Percentiles rank a stretch among this genome's conserved stretches.
These are phyloP conservation scores for Peromyscus maniculatus DNA, from an alignment of 2,113 vertebrate genomes.

Conservation along the genomic window DNA sequence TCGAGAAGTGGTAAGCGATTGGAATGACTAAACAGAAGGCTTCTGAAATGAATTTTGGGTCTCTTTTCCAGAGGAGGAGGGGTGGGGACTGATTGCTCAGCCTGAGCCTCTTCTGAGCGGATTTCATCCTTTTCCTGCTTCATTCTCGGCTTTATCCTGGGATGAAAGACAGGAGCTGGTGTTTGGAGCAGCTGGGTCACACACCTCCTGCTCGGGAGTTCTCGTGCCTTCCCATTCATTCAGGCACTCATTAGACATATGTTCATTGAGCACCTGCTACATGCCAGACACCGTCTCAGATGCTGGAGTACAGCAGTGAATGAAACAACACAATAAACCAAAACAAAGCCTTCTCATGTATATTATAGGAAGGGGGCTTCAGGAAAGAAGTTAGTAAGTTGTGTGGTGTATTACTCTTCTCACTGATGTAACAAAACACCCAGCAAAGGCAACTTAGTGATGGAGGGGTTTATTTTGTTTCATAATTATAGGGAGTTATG, in stretches of 20 bases:
- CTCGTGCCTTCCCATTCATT: not conserved
- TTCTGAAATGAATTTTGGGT: constrained; percentile 63
- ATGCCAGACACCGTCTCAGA: not conserved
- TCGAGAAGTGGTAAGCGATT: constrained; percentile 65
- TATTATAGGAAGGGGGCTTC: fast-evolving
- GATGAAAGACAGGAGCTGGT: not conserved
- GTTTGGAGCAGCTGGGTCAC: not conserved
- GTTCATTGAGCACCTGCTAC: not conserved
- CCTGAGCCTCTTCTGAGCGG: not conserved
- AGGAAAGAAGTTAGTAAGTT: not conserved
- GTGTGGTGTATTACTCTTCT: not conserved
- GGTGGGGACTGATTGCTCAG: constrained; percentile 32
- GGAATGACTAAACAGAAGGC: constrained; percentile 53
- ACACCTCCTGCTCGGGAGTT: not conserved
- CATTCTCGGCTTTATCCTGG: not conserved
- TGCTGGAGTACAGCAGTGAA: not conserved
- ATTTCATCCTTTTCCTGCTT: constrained; percentile 60
- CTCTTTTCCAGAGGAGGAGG: not conserved
- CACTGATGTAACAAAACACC: not conserved
- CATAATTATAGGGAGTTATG: not conserved
- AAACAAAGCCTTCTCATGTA: not conserved
- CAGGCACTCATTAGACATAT: not conserved
- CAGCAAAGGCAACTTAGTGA: not conserved
- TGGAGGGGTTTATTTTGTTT: not conserved
- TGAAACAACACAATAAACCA: not conserved